phyloP scores from a whole-genome alignment of 2,888 invertebrate genomes.

The Acronicta psi region DNA sequence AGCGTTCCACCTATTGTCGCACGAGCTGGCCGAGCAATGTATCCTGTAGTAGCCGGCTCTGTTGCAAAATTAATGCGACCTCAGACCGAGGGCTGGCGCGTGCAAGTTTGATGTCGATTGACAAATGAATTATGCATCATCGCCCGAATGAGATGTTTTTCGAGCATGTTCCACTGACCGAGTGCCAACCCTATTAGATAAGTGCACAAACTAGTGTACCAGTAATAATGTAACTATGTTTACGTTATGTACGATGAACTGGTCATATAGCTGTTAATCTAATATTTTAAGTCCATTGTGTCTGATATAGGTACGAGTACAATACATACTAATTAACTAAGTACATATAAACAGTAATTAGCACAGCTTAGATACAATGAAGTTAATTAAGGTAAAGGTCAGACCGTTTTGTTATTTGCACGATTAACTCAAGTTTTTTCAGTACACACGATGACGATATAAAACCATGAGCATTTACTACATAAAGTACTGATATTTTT shows the following conservation, averaged over 20 bases:
- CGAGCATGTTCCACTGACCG: constrained; percentile 24
- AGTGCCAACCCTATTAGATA: constrained; percentile 2
- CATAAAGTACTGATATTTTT: neutral
- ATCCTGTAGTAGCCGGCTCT: constrained; percentile 22
- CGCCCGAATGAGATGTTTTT: constrained; percentile 44
- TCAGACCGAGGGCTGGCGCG: constrained; percentile 35
- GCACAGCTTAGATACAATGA: too few species aligned
- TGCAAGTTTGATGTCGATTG: constrained; percentile 58
- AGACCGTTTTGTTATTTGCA: too few species aligned
- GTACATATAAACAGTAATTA: too few species aligned
- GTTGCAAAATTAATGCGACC: constrained; percentile 55
- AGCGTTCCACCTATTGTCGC: constrained; percentile 36
- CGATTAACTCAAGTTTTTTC: too few species aligned
- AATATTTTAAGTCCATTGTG: neutral
- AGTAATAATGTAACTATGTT: neutral
- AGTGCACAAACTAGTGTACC: constrained; percentile 14
- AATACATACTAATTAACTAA: too few species aligned
- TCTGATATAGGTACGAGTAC: too few species aligned
- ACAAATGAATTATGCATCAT: constrained; percentile 56
- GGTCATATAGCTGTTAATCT: neutral
- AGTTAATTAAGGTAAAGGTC: too few species aligned
- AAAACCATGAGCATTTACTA: too few species aligned
- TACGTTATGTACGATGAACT: neutral
- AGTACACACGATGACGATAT: too few species aligned
- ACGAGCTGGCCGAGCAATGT: constrained; percentile 35